Evolutionary conservation across 1,140 invertebrate species (phyloP).

Genomic region (Vanessa tameamea): DNA sequence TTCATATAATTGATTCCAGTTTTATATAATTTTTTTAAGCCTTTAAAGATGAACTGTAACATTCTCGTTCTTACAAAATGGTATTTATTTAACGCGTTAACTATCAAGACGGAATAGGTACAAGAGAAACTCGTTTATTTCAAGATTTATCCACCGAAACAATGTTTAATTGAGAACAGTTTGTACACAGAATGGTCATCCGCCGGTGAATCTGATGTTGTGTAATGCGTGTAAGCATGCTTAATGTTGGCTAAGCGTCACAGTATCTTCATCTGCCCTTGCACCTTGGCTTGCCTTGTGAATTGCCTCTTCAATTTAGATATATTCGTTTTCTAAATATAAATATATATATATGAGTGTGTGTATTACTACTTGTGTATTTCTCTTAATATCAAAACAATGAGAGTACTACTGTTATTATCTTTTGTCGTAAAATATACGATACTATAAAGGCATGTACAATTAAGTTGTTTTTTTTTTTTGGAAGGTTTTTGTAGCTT

Average conservation of each 20-base stretch:
- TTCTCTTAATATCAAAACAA: background rate
- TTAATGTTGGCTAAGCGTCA: constrained; percentile 46
- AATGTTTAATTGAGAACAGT: constrained; percentile 10
- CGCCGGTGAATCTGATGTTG: constrained; percentile 42
- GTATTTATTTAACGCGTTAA: background rate
- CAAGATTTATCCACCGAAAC: background rate
- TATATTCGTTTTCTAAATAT: too few species aligned
- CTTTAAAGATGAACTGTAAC: too few species aligned
- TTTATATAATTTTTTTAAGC: too few species aligned
- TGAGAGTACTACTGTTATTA: background rate
- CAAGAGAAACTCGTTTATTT: background rate
- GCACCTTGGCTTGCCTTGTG: constrained; percentile 23
- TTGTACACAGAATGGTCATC: constrained; percentile 14
- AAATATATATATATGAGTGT: background rate
- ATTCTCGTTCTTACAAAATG: too few species aligned
- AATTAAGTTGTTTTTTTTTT: background rate
- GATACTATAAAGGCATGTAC: too few species aligned
- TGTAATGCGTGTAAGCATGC: constrained; percentile 35
- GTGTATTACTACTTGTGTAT: too few species aligned
- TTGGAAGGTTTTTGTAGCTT: background rate
- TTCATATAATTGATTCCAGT: too few species aligned
- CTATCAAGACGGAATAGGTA: background rate
- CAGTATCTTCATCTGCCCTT: constrained; percentile 35
- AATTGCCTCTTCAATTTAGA: constrained; percentile 13
- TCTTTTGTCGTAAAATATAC: too few species aligned